phyloP scores from a whole-genome alignment of 2,888 invertebrate genomes.

The Cataglyphis albicans region DNA sequence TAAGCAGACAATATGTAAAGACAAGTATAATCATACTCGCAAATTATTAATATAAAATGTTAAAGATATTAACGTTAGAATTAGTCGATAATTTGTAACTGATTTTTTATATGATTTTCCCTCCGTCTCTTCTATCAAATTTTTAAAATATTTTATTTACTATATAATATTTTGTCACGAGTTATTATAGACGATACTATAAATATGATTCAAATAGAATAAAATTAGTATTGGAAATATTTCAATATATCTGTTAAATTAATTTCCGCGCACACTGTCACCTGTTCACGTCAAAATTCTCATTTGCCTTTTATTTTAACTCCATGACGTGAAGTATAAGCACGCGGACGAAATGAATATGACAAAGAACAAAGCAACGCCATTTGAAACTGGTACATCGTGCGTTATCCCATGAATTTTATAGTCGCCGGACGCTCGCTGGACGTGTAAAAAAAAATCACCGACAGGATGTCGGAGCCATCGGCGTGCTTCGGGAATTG shows the following conservation, averaged over 20 bases:
- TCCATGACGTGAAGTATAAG: slow-evolving; percentile 1
- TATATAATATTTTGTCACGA: background rate
- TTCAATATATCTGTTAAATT: background rate
- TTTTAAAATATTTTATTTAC: background rate
- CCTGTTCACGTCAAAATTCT: background rate
- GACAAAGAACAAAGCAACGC: slow-evolving; percentile 18
- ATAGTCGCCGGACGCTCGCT: slow-evolving; percentile 27
- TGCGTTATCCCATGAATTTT: slow-evolving; percentile 38
- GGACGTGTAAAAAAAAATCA: slow-evolving; percentile 41
- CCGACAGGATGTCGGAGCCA: slow-evolving; percentile 38
- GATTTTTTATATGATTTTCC: background rate
- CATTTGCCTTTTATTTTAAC: slow-evolving; percentile 14
- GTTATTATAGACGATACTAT: background rate
- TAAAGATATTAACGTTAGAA: background rate
- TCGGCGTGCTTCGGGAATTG: slow-evolving; percentile 49
- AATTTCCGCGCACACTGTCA: background rate
- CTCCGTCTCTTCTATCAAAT: background rate
- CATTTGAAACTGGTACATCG: slow-evolving; percentile 14
- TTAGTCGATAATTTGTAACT: background rate
- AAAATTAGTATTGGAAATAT: background rate
- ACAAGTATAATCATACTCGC: background rate
- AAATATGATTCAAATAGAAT: background rate
- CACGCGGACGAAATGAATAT: slow-evolving; percentile 15
- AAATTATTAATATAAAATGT: background rate
- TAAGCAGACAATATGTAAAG: background rate